Conservation (phyloP, 2,888 invertebrate species). For the Drosophila conformis region DNA sequence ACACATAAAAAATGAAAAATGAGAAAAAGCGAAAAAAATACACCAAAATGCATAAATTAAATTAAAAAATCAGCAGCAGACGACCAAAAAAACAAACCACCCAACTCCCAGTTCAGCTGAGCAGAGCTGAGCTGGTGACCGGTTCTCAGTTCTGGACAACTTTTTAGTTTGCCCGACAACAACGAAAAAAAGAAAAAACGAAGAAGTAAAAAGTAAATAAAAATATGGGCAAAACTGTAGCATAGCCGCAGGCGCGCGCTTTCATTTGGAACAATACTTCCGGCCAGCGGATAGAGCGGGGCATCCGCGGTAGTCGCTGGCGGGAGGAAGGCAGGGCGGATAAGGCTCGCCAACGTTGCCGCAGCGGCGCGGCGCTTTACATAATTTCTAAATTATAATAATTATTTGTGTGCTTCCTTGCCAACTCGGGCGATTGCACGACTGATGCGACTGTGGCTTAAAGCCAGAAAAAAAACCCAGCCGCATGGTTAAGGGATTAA, state of each 20-base stretch:
- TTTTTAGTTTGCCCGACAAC: constrained; percentile 65
- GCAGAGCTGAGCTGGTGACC: constrained; percentile 43
- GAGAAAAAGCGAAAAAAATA: constrained; percentile 10
- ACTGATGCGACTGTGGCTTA: constrained; percentile 33
- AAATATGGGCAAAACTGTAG: constrained; percentile 61
- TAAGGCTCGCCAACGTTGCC: constrained; percentile 67
- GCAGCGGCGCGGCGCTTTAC: constrained; percentile 76
- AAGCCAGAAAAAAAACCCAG: constrained; percentile 30
- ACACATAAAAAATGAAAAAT: constrained; percentile 48
- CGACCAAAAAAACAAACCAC: constrained; percentile 20
- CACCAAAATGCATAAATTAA: constrained; percentile 73
- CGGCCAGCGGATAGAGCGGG: constrained; percentile 59
- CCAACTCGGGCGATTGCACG: constrained; percentile 31
- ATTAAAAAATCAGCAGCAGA: constrained; percentile 76
- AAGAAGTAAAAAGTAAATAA: constrained; percentile 18
- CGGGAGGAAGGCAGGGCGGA: constrained; percentile 19
- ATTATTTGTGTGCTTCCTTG: constrained; percentile 81
- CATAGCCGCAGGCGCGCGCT: constrained; percentile 76
- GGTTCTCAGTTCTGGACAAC: constrained; percentile 50
- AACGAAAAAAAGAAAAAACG: constrained; percentile 22
- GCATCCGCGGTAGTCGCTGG: constrained; percentile 1
- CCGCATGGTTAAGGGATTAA: constrained; percentile 71
- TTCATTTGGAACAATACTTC: constrained; percentile 80
- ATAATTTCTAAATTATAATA: constrained; percentile 82
- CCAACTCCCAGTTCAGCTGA: constrained; percentile 42